Evolutionary conservation across 2,797 vertebrate genomes (phyloP).

Genomic region (Carapus acus): DNA sequence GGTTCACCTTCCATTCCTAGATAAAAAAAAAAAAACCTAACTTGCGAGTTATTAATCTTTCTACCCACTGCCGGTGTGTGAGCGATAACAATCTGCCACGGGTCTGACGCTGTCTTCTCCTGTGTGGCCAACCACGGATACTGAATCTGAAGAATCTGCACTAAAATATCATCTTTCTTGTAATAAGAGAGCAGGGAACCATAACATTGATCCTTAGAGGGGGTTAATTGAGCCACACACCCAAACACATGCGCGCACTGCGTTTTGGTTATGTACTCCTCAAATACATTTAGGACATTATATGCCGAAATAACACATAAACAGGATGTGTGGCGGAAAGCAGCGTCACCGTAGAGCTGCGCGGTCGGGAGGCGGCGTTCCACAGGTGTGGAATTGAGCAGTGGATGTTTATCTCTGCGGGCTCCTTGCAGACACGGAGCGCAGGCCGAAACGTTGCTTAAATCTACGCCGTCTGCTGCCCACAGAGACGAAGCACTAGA

Average conservation of each 20-base stretch:
- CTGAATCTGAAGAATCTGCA: too few species aligned
- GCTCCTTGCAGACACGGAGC: conserved; percentile 27
- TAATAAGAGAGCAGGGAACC: too few species aligned
- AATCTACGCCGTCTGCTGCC: conserved; percentile 9
- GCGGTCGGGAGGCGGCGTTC: conserved; percentile 35
- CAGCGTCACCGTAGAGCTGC: conserved; percentile 21
- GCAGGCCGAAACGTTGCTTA: conserved; percentile 23
- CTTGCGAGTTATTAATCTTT: too few species aligned
- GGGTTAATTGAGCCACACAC: conserved; percentile 22
- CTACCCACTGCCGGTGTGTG: too few species aligned
- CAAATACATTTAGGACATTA: conserved; percentile 31
- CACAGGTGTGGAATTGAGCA: conserved; percentile 20
- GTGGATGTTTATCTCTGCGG: conserved; percentile 13
- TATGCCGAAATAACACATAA: conserved; percentile 22
- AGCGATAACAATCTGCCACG: too few species aligned
- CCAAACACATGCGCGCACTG: too few species aligned
- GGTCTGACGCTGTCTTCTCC: too few species aligned
- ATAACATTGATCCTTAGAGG: conserved; percentile 6
- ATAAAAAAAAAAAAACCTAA: too few species aligned
- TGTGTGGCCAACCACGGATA: too few species aligned
- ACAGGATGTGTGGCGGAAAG: conserved; percentile 30
- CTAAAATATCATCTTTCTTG: too few species aligned
- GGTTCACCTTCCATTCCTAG: neutral
- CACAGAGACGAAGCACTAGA: conserved; percentile 22
- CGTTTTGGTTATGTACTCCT: conserved; percentile 29